Evolutionary conservation across 2,113 vertebrate genomes (phyloP).

Genomic region (Neoarius graeffei): DNA sequence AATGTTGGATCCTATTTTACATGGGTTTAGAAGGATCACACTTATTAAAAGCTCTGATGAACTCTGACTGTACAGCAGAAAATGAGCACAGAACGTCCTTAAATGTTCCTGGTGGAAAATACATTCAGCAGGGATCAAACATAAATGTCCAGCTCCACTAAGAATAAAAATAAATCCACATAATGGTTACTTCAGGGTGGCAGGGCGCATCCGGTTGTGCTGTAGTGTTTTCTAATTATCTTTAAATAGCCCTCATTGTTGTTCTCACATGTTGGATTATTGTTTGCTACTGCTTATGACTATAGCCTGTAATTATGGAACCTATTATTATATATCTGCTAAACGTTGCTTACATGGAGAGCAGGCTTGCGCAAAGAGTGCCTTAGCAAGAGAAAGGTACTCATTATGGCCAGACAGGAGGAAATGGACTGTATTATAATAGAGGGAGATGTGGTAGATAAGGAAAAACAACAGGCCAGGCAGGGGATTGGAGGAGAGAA

Average conservation of each 20-base stretch:
- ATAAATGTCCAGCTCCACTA: not conserved
- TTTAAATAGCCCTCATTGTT: conserved; percentile 1
- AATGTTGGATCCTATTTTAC: not conserved
- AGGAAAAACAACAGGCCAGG: conserved; percentile 7
- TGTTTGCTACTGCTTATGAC: conserved; percentile 26
- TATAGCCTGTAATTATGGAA: conserved; percentile 29
- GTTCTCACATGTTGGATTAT: conserved; percentile 18
- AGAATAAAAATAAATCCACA: conserved; percentile 13
- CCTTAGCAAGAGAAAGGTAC: not conserved
- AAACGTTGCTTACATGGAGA: not conserved
- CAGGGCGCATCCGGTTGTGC: not conserved
- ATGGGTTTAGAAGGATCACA: not conserved
- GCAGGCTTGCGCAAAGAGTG: conserved; percentile 7
- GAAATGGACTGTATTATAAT: conserved; percentile 9
- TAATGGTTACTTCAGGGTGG: not conserved
- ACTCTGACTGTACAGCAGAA: not conserved
- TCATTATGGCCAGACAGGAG: not conserved
- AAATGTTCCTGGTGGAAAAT: not conserved
- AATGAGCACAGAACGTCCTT: not conserved
- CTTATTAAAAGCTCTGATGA: not conserved
- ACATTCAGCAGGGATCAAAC: not conserved
- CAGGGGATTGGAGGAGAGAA: conserved; percentile 4
- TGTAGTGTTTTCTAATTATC: conserved; percentile 23
- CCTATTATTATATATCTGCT: conserved; percentile 33
- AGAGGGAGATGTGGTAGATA: conserved; percentile 6